phyloP scores from a whole-genome alignment of 2,888 invertebrate species.

The Drosophila stalkeri region DNA sequence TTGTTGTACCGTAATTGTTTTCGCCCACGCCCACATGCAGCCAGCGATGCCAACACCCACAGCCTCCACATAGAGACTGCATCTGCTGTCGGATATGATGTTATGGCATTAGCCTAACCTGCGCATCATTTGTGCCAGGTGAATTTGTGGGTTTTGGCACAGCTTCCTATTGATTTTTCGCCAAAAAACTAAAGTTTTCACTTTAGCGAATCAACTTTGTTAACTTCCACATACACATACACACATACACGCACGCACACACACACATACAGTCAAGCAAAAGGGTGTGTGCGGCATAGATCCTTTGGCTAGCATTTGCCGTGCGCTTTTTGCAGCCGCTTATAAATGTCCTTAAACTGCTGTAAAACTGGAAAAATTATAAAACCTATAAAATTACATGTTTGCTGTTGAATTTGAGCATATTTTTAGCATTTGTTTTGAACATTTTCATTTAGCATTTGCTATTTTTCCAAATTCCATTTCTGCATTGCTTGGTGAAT shows the following conservation, averaged over 20 bases:
- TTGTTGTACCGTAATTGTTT: slow-evolving; percentile 11
- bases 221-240: slow-evolving; percentile 46
- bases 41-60: slow-evolving; percentile 3
- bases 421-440: not conserved
- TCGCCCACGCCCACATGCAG: slow-evolving; percentile 36
- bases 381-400: not conserved
- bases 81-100: not conserved
- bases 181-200: slow-evolving; percentile 51
- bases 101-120: not conserved
- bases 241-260: slow-evolving; percentile 23
- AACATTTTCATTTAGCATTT: slow-evolving; percentile 65
- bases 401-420: not conserved
- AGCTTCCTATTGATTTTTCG: slow-evolving; percentile 72
- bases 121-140: not conserved
- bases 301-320: slow-evolving; percentile 4
- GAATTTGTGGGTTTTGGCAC: slow-evolving; percentile 24
- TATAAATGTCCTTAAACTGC: not conserved
- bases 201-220: slow-evolving; percentile 51
- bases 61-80: not conserved
- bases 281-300: slow-evolving; percentile 56
- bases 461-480: slow-evolving; percentile 33
- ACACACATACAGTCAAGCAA: slow-evolving; percentile 14
- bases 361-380: not conserved
- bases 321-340: slow-evolving; percentile 17
- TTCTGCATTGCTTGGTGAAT: slow-evolving; percentile 49